Percentiles rank a stretch among this genome's conserved stretches.
These are phyloP conservation scores for Hypomecis punctinalis DNA, from an alignment of 2,888 invertebrate species.

Conservation along the genomic window DNA sequence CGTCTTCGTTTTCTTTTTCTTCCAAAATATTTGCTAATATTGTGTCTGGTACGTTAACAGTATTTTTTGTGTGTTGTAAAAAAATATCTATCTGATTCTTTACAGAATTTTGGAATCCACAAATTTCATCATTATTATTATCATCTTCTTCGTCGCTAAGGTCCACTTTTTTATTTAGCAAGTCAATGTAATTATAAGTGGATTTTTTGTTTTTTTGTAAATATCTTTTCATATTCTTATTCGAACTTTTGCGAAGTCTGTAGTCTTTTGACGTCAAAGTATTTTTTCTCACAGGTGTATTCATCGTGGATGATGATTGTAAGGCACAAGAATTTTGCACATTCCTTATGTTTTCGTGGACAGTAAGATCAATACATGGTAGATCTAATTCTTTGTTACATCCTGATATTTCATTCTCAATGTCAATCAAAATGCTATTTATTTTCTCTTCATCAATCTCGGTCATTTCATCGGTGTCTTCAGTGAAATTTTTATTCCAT, in stretches of 20 bases:
- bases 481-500: constrained; percentile 2
- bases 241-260: neutral
- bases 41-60: constrained; percentile 35
- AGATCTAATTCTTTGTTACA: constrained; percentile 7
- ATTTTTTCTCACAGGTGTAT: neutral
- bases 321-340: neutral
- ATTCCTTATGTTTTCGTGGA: constrained; percentile 4
- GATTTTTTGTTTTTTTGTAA: constrained; percentile 35
- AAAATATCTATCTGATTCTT: constrained; percentile 64
- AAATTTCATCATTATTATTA: constrained; percentile 33
- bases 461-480: constrained; percentile 47
- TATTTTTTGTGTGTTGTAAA: constrained; percentile 52
- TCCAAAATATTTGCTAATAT: constrained; percentile 45
- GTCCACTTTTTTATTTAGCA: constrained; percentile 58
- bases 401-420: constrained; percentile 69
- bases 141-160: constrained; percentile 51
- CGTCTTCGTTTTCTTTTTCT: constrained; percentile 8
- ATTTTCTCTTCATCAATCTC: constrained; percentile 58
- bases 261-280: constrained; percentile 4
- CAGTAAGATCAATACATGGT: constrained; percentile 10
- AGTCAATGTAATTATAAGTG: constrained; percentile 66
- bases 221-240: constrained; percentile 16
- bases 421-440: constrained; percentile 63
- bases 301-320: neutral
- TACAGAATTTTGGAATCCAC: constrained; percentile 66